Base-by-base conservation (phyloP, 92 coral and sea anemone genomes). In the Zoanthus gigantus region DNA sequence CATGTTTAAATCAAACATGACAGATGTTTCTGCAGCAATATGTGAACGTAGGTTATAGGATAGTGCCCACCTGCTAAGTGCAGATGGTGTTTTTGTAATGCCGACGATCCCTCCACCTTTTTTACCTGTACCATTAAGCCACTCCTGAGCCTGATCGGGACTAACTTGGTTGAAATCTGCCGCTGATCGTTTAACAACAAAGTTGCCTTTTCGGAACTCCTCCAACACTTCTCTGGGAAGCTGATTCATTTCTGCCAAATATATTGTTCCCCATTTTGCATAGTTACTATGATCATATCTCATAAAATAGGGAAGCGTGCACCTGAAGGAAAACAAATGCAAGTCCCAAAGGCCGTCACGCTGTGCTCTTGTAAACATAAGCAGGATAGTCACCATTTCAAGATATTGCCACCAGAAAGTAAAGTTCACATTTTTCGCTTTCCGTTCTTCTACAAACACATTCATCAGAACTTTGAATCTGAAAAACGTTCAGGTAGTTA, bases 1-100 rank as follows among this genome's bases (percentile, higher is more conserved):
- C 44, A 54, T 54, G 30, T 34, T 15, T 13, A 54, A 0, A 6
- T 45, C 16, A 52, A 72, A 89, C 79, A 83, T 82, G 31, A 23
- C 29, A 15, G 83, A 15, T 32, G 89, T 77, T 52, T 72, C 47
- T 34, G 86, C 76, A 65, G 94, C 87, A 69, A 92, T 85, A 14
- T 92, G 88, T 14, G 94, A 85, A 7, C 92, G 77, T 6, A 71
- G 92, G 78, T 89, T 92, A 74, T 83, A 84, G 16, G 92, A 91
- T 63, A 91, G 87, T 17, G 91, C 85, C 91, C 92, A 92, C 74
- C 92, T 92, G 84, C 91, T 86, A 48, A 89, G 82, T 18, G 92
- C 92, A 31, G 91, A 80, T 29, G 91, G 31, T 80, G 92, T 92
- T 46, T 85, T 89, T 23, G 93, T 90, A 15, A 90, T 90, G 47